A percentile compares a stretch with the other conserved stretches of the same genome.
Conservation (phyloP, 1,140 invertebrate genomes). For the Cardiocondyla obscurior region DNA sequence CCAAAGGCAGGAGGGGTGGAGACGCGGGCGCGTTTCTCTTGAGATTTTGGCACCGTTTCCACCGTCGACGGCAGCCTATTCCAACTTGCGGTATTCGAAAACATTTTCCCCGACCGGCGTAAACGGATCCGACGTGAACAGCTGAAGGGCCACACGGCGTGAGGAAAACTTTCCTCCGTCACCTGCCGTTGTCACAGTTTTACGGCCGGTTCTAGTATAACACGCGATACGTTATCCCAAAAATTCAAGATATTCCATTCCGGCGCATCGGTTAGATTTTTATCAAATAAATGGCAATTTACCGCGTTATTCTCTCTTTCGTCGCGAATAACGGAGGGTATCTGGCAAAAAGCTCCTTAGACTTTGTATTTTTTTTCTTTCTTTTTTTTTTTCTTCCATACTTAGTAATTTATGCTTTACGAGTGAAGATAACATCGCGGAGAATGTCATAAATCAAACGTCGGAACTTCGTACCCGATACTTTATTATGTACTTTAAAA, state of each 20-base stretch:
- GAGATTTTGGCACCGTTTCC: constrained; percentile 81
- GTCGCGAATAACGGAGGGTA: neutral
- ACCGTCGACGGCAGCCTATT: constrained; percentile 72
- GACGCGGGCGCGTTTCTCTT: constrained; percentile 75
- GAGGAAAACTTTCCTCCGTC: constrained; percentile 65
- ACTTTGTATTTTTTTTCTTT: neutral
- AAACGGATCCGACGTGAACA: constrained; percentile 71
- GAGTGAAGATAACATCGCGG: neutral
- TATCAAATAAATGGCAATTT: neutral
- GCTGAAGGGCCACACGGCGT: constrained; percentile 51
- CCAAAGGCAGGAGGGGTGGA: constrained; percentile 60
- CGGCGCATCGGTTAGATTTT: neutral
- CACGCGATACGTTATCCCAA: constrained; percentile 12
- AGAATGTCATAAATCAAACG: neutral
- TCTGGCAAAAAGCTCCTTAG: neutral
- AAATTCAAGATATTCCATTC: constrained; percentile 20
- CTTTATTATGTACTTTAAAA: neutral
- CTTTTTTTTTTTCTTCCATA: too few species aligned
- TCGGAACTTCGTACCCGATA: neutral
- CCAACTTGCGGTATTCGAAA: constrained; percentile 75
- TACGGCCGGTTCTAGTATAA: constrained; percentile 44
- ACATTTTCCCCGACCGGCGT: constrained; percentile 71
- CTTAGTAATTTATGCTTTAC: neutral
- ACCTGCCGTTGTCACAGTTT: constrained; percentile 57
- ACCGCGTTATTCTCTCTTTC: neutral